Evolutionary conservation across 2,113 vertebrate species (phyloP), one percentile per base, ranked within the genome.

Genomic region (Oxyura jamaicensis): DNA sequence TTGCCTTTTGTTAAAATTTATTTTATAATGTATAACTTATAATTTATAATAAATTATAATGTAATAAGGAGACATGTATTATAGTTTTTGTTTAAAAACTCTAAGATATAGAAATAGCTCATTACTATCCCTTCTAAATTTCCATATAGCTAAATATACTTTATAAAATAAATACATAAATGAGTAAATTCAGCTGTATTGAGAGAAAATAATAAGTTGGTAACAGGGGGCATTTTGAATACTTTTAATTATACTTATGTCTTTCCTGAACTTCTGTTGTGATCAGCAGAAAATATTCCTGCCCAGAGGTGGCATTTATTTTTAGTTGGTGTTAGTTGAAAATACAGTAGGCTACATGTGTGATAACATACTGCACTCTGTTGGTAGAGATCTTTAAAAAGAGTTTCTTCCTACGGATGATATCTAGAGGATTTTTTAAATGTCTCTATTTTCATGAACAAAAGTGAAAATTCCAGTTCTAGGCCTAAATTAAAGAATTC

Each of bases 321-420:
- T 93, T 81, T 56, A 68, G 10, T 9, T 52, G 20, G 5, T 22
- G 83, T 84, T 93, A 4, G 7, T 4, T 68, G 33, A 68, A 60
- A 72, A 36, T 63, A 59, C 0, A 0, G 25, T 10, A 63, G 10
- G 52, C 7, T 10, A 50, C 42, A 84, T 2, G 0, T 73, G 14
- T 91, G 62, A 87, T 73, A 73, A 75, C 8, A 82, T 25, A 74
- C 69, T 82, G 60, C 86, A 75, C 48, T 86, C 94, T 95, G 11
- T 89, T 79, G 81, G 71, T 28, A 87, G 74, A 53, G 3, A 73
- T 20, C 35, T 84, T 83, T 31, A 15, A 65, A 50, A 81, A 72
- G 2, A 26, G 55, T 62, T 72, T 68, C 14, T 92, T 68, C 58
- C 18, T 48, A 36, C 36, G 69, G 26, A 15, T 94, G 33, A 62